Evolutionary conservation across 1,140 invertebrate genomes (phyloP), one percentile per base, ranked within the genome.

Genomic region (Anastrepha ludens): DNA sequence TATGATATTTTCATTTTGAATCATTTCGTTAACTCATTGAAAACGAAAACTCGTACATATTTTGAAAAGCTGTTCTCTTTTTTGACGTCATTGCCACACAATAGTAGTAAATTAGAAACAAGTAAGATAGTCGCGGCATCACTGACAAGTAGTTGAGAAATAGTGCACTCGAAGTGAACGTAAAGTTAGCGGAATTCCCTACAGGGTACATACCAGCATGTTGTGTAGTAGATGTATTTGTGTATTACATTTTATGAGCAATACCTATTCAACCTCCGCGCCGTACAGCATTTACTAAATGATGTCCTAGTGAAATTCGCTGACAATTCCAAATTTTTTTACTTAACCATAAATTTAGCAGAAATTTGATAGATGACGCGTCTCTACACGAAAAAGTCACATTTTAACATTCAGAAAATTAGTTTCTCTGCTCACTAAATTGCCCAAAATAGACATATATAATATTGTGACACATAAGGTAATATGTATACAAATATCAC

Each of bases 311-410:
- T 50, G 44, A 74, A 50, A 50, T 17, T 74, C 17, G 70, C 70
- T 74, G 70, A 74, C 15, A n/a, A 9, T 47, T 7, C 4, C 70
- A 50, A 8, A 74, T 74, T 74, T 41, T 74, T 41, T 74, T 17
- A 0, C 41, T 62, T n/a, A 15, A 13, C 70, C 13, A 74, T 74
- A 50, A 74, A 74, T 74, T 74, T 7, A 44, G 39, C 8, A 44
- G 0, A 74, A 67, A 50, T 74, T 74, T 74, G 70, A 74, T 74
- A 47, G 47, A 74, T n/a, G 15, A 74, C 41, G 44, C 44, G n/a
- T 9, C 29, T 74, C 13, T 47, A 17, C 4, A 41, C 41, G 44
- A 11, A 74, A 50, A 74, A 47, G 70, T 74, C 44, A 74, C 13
- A 74, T 74, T 20, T 74, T 20, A 74, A 74, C 70, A 9, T 74